Conservation (phyloP, 2,113 vertebrate genomes). For the Neolamprologus toae region DNA sequence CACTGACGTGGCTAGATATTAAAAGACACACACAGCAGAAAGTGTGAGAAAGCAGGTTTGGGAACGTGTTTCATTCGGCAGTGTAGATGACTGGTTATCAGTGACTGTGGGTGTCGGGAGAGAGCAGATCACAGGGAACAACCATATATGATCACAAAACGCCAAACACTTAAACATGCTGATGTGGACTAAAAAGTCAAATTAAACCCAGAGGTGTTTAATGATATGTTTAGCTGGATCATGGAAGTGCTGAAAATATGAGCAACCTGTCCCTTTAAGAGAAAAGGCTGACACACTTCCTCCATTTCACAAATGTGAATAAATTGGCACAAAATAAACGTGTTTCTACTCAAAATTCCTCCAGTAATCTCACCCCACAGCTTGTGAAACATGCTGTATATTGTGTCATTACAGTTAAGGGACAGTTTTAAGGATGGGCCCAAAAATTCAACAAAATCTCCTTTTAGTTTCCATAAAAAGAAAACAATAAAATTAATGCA, state of each 20-base stretch:
- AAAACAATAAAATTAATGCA: not conserved
- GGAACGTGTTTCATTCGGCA: not conserved
- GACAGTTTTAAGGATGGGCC: not conserved
- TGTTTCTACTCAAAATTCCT: not conserved
- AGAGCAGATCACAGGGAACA: not conserved
- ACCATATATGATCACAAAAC: not conserved
- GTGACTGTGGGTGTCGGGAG: not conserved
- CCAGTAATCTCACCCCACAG: not conserved
- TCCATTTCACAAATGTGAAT: not conserved
- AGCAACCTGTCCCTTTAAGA: slow-evolving; percentile 47
- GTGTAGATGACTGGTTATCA: not conserved
- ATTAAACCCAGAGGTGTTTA: not conserved
- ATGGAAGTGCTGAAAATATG: not conserved
- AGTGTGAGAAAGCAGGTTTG: not conserved
- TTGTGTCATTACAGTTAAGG: not conserved
- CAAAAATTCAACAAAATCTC: not conserved
- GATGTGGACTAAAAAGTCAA: not conserved
- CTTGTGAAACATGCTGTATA: not conserved
- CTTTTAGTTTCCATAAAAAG: not conserved
- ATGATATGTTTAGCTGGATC: not conserved
- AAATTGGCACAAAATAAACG: not conserved
- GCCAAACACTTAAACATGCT: not conserved
- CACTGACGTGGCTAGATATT: not conserved
- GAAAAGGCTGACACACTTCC: not conserved
- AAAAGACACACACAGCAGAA: not conserved